Percentiles rank a stretch among this genome's conserved stretches.
These are phyloP conservation scores for Bilobella aurantiaca DNA, from an alignment of 1,140 invertebrate species.

Conservation along the genomic window DNA sequence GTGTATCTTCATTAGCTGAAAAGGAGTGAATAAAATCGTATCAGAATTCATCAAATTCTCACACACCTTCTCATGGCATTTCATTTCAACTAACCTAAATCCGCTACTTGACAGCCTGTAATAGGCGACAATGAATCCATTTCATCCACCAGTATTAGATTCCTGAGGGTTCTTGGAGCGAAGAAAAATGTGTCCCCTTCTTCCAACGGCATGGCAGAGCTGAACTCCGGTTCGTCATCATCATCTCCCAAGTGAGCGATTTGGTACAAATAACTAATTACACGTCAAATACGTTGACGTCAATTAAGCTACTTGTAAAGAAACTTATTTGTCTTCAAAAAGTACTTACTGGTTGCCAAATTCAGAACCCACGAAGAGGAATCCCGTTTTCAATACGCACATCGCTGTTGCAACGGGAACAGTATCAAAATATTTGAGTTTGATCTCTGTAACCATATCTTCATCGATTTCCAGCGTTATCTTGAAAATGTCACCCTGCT, in stretches of 20 bases:
- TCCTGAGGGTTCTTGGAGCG: slow-evolving; percentile 84
- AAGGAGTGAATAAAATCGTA: no score
- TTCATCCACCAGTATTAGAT: slow-evolving; percentile 96
- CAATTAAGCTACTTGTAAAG: not conserved
- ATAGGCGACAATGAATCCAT: slow-evolving; percentile 95
- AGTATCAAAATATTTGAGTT: slow-evolving; percentile 98
- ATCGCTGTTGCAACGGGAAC: slow-evolving; percentile 90
- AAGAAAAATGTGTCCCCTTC: slow-evolving; percentile 99
- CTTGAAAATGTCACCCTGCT: slow-evolving; percentile 96
- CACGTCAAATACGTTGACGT: slow-evolving; percentile 36
- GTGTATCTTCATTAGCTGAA: no score
- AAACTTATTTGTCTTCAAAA: not conserved
- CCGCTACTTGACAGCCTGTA: slow-evolving; percentile 65
- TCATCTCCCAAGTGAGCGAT: slow-evolving; percentile 99
- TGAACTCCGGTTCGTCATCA: slow-evolving; percentile 98
- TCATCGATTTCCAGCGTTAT: slow-evolving; percentile 97
- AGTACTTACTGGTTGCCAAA: slow-evolving; percentile 98
- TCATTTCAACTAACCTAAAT: no score
- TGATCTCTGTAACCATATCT: slow-evolving; percentile 97
- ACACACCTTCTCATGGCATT: no score
- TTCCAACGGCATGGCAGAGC: slow-evolving; percentile 93
- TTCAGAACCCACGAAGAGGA: slow-evolving; percentile 95
- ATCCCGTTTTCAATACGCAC: slow-evolving; percentile 98
- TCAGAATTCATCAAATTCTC: no score
- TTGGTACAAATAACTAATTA: slow-evolving; percentile 91